phyloP scores from a whole-genome alignment of 2,888 invertebrate species.

The Malthinus flaveolus region DNA sequence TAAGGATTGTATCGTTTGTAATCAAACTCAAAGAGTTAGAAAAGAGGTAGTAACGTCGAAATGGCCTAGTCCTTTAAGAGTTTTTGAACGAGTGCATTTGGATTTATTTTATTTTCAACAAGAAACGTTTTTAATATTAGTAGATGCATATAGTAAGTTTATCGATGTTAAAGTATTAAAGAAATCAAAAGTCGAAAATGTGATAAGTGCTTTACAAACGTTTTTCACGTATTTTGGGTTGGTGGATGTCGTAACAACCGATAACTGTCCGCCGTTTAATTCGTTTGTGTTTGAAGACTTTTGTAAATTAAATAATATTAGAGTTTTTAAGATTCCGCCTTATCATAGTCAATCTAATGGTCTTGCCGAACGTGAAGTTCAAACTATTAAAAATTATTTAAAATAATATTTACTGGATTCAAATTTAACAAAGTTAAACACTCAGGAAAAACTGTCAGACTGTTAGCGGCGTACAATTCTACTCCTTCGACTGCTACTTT shows the following conservation, averaged over 20 bases:
- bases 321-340: not conserved
- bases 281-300: not conserved
- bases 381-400: not conserved
- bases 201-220: not conserved
- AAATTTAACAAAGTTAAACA: not conserved
- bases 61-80: conserved; percentile 8
- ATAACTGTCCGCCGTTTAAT: not conserved
- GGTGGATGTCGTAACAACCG: not conserved
- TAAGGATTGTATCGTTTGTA: conserved; percentile 2
- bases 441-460: not conserved
- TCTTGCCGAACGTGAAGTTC: not conserved
- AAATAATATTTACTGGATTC: not conserved
- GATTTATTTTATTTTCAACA: conserved; percentile 10
- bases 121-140: conserved; percentile 6
- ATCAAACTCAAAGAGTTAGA: conserved; percentile 1
- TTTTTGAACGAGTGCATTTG: conserved; percentile 7
- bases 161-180: not conserved
- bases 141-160: conserved; percentile 7
- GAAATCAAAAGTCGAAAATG: not conserved
- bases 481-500: not conserved
- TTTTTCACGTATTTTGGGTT: not conserved
- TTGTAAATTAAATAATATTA: not conserved
- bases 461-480: not conserved
- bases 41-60: conserved; percentile 3
- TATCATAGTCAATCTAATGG: not conserved